Conservation (phyloP, 2,888 invertebrate species). For the Agrotis puta region DNA sequence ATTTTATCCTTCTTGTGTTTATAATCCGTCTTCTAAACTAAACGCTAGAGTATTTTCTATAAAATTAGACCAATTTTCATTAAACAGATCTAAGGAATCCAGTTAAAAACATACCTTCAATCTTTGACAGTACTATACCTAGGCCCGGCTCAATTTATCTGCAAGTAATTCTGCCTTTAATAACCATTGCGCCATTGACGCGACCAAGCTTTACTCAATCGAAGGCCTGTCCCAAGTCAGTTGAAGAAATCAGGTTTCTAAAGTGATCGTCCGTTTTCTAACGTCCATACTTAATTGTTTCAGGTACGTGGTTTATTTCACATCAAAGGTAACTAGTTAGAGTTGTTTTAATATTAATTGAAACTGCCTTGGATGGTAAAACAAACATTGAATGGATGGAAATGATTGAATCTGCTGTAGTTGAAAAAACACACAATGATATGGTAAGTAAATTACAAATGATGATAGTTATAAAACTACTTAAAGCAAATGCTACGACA, state of each 20-base stretch:
- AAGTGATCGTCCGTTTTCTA: constrained; percentile 52
- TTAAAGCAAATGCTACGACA: background rate
- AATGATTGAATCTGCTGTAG: too few relatives aligned
- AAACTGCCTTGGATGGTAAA: constrained; percentile 1
- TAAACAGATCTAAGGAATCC: constrained; percentile 15
- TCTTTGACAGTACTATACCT: constrained; percentile 25
- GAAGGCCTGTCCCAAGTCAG: constrained; percentile 44
- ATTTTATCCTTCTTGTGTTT: background rate
- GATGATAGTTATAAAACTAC: background rate
- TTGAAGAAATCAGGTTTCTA: constrained; percentile 56
- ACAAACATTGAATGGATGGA: background rate
- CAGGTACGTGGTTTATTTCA: constrained; percentile 47
- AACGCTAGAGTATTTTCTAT: background rate
- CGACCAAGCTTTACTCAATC: constrained; percentile 50
- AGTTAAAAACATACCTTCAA: constrained; percentile 33
- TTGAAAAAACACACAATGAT: too few relatives aligned
- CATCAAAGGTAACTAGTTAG: constrained; percentile 22
- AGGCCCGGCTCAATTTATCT: constrained; percentile 35
- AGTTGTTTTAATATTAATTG: constrained; percentile 24
- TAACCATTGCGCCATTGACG: constrained; percentile 46
- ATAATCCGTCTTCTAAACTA: background rate
- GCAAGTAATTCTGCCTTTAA: constrained; percentile 46
- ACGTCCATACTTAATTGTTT: constrained; percentile 53
- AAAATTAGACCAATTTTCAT: constrained; percentile 28
- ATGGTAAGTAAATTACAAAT: background rate